These are phyloP conservation scores for Embiotoca jacksoni DNA, from an alignment of 2,113 vertebrate genomes.

Conservation along the genomic window DNA sequence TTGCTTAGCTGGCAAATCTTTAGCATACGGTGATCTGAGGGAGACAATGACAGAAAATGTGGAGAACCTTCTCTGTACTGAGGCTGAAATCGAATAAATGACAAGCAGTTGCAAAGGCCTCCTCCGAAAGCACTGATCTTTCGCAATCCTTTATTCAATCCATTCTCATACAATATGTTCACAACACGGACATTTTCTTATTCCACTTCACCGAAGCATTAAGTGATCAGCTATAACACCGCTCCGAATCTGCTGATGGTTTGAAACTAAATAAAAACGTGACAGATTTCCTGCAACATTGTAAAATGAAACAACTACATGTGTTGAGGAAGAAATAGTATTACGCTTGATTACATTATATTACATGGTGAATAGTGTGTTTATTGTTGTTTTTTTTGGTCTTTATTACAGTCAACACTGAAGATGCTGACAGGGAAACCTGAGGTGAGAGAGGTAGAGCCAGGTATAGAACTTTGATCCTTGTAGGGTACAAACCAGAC, in stretches of 20 bases:
- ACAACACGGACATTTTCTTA: neutral
- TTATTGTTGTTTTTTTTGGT: no score
- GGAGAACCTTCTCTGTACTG: constrained; percentile 34
- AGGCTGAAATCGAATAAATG: constrained; percentile 44
- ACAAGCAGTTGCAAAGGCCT: constrained; percentile 23
- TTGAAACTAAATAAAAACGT: neutral
- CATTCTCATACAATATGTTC: constrained; percentile 4
- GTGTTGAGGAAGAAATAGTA: no score
- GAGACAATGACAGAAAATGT: constrained; percentile 57
- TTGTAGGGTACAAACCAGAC: no score
- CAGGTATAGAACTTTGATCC: no score
- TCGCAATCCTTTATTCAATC: constrained; percentile 11
- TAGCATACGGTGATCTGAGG: constrained; percentile 58
- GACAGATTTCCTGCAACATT: neutral
- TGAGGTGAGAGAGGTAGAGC: no score
- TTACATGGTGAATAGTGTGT: no score
- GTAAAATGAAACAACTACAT: neutral
- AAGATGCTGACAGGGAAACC: no score
- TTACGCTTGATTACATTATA: no score
- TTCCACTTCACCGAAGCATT: neutral
- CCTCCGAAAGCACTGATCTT: constrained; percentile 32
- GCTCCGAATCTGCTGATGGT: neutral
- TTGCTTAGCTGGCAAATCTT: constrained; percentile 71
- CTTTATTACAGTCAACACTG: no score
- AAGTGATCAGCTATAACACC: neutral